Evolutionary conservation across 2,888 invertebrate genomes (phyloP).

Genomic region (Urechis unicinctus): DNA sequence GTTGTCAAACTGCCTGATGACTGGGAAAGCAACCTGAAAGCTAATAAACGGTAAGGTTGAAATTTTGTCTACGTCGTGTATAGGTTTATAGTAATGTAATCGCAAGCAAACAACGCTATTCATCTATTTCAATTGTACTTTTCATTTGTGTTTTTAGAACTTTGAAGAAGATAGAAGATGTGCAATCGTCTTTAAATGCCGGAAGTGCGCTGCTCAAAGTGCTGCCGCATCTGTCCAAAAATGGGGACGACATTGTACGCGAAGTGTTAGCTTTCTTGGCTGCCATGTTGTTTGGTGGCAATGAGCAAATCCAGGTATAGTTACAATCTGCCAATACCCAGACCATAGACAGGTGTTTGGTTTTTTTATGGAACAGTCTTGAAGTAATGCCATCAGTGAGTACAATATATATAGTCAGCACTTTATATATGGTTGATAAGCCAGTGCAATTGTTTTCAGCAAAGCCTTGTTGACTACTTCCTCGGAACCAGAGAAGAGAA

Average conservation of each 20-base stretch:
- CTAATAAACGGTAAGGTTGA: slow-evolving; percentile 15
- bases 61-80: neutral
- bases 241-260: slow-evolving; percentile 34
- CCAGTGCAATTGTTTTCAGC: slow-evolving; percentile 4
- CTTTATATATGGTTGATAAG: no score
- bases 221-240: slow-evolving; percentile 37
- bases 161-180: slow-evolving; percentile 26
- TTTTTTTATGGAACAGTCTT: neutral
- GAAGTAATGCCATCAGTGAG: neutral
- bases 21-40: slow-evolving; percentile 32
- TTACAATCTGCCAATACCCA: neutral
- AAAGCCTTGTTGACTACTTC: slow-evolving; percentile 26
- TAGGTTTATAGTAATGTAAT: neutral
- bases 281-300: slow-evolving; percentile 41
- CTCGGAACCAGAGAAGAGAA: slow-evolving; percentile 46
- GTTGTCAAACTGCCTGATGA: slow-evolving; percentile 41
- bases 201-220: slow-evolving; percentile 35
- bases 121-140: no score
- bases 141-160: neutral
- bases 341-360: neutral
- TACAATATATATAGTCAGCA: no score
- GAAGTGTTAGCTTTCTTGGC: slow-evolving; percentile 44
- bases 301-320: slow-evolving; percentile 39
- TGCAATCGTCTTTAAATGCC: slow-evolving; percentile 37
- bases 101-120: no score